These are phyloP conservation scores for Columbina picui DNA, from an alignment of 2,113 vertebrate species.

Conservation along the genomic window DNA sequence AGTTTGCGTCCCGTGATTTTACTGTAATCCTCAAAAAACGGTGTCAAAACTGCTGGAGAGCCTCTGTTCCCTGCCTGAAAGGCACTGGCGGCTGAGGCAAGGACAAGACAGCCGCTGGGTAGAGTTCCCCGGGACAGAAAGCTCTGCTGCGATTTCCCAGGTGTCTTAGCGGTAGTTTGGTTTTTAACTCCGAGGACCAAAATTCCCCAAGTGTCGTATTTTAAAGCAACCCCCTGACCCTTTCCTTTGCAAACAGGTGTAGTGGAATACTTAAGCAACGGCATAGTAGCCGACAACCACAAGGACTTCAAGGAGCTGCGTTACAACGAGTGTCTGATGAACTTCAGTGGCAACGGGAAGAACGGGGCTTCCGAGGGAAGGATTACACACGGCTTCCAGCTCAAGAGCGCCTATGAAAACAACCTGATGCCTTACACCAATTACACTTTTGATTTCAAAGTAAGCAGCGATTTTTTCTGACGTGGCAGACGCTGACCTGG, in stretches of 20 bases:
- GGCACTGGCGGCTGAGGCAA: rapidly evolving
- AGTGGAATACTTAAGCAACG: slow-evolving; percentile 96
- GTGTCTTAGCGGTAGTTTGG: rapidly evolving
- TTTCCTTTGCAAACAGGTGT: slow-evolving; percentile 82
- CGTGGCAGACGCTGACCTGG: not conserved
- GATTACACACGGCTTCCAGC: slow-evolving; percentile 96
- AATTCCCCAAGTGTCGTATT: rapidly evolving
- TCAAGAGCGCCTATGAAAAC: slow-evolving; percentile 97
- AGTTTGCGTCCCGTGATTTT: not conserved
- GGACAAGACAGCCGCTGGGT: too few relatives aligned
- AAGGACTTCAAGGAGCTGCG: slow-evolving; percentile 98
- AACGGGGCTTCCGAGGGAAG: slow-evolving; percentile 90
- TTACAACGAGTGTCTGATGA: slow-evolving; percentile 96
- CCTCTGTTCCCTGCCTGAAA: not conserved
- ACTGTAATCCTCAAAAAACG: not conserved
- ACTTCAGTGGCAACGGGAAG: slow-evolving; percentile 96
- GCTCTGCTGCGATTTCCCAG: rapidly evolving
- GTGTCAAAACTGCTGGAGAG: not conserved
- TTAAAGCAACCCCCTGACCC: not conserved
- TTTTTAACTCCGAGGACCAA: not conserved
- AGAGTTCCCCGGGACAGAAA: not conserved
- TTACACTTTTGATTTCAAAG: slow-evolving; percentile 99
- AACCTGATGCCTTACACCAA: slow-evolving; percentile 99
- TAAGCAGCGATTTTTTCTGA: slow-evolving; percentile 58
- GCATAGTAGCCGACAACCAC: slow-evolving; percentile 97